Evolutionary conservation across 2,113 vertebrate genomes (phyloP).

Genomic region (Corynorhinus townsendii): DNA sequence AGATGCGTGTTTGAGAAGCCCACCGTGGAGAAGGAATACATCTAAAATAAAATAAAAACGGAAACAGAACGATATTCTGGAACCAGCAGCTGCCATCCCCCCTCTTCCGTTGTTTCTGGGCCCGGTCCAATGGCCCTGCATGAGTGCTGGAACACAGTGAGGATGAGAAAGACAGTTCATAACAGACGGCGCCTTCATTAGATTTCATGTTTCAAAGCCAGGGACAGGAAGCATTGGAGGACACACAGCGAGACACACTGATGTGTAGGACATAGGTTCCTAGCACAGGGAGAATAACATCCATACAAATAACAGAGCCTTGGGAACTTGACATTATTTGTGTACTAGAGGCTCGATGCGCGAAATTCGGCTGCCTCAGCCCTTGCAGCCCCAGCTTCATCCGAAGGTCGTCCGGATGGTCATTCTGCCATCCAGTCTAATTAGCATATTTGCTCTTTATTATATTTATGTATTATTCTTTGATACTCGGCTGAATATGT

Average conservation of each 20-base stretch:
- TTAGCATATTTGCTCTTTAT: no score
- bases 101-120: slow-evolving; percentile 44
- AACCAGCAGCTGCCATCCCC: slow-evolving; percentile 65
- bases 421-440: no score
- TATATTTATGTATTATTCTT: background rate
- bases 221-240: background rate
- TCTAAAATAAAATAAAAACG: slow-evolving; percentile 62
- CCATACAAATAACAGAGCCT: background rate
- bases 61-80: slow-evolving; percentile 62
- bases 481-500: background rate
- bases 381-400: no score
- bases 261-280: slow-evolving; percentile 6
- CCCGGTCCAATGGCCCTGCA: slow-evolving; percentile 37
- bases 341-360: no score
- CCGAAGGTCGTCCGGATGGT: no score
- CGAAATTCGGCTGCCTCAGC: no score
- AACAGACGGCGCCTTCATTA: slow-evolving; percentile 44
- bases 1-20: background rate
- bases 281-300: slow-evolving; percentile 17
- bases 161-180: slow-evolving; percentile 58
- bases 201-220: slow-evolving; percentile 40
- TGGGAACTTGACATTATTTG: background rate
- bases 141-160: slow-evolving; percentile 34
- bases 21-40: background rate
- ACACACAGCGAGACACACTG: background rate